Percentiles rank a stretch among this genome's conserved stretches.
These are phyloP conservation scores for Phortica variegata DNA, from an alignment of 1,140 invertebrate species.

Conservation along the genomic window DNA sequence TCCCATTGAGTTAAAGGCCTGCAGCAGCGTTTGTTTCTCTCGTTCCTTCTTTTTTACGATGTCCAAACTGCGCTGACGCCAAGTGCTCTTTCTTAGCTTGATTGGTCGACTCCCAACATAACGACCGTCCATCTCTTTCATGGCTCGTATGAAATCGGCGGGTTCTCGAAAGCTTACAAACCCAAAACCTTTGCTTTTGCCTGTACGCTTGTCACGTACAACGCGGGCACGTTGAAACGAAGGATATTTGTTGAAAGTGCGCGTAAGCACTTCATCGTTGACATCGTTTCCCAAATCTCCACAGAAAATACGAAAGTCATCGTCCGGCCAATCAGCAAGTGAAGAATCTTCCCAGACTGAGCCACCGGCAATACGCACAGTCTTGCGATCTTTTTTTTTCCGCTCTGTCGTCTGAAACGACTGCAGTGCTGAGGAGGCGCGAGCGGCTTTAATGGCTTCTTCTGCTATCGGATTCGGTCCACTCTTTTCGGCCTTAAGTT, in stretches of 20 bases:
- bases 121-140: slow-evolving; percentile 96
- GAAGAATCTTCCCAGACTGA: slow-evolving; percentile 92
- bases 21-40: slow-evolving; percentile 78
- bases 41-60: slow-evolving; percentile 94
- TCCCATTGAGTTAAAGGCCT: slow-evolving; percentile 61
- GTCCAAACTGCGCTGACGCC: slow-evolving; percentile 93
- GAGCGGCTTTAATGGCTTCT: slow-evolving; percentile 65
- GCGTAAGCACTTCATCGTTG: slow-evolving; percentile 88
- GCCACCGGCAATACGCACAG: slow-evolving; percentile 87
- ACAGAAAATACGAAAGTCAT: slow-evolving; percentile 98
- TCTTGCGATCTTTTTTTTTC: slow-evolving; percentile 66
- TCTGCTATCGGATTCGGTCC: slow-evolving; percentile 65
- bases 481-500: slow-evolving; percentile 67
- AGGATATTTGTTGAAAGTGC: slow-evolving; percentile 93
- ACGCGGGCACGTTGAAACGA: slow-evolving; percentile 96
- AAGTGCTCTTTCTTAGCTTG: slow-evolving; percentile 94
- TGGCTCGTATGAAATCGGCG: slow-evolving; percentile 95
- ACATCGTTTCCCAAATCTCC: slow-evolving; percentile 99
- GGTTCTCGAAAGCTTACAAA: slow-evolving; percentile 99
- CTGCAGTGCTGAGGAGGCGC: slow-evolving; percentile 61
- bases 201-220: slow-evolving; percentile 92
- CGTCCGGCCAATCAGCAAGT: slow-evolving; percentile 88
- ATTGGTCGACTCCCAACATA: slow-evolving; percentile 98
- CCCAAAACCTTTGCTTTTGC: slow-evolving; percentile 98
- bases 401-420: slow-evolving; percentile 60